Base-by-base conservation (phyloP, 2,888 invertebrate genomes). In the Eupeodes luniger region DNA sequence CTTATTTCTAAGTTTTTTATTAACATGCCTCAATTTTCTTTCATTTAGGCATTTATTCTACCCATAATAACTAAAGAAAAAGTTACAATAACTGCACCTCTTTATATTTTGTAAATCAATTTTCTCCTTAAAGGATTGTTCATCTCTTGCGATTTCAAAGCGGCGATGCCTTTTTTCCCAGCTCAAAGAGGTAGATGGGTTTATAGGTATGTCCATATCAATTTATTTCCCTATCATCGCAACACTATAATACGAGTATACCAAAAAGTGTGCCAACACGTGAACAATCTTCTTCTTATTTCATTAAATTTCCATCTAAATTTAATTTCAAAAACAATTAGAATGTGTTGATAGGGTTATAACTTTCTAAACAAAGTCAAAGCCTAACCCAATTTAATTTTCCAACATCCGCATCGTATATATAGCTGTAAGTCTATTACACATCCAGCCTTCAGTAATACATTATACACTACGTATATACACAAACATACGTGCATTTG, bases 301-400 rank as follows among this genome's bases (percentile, higher is more conserved):
- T 36, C 11, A 2, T 40, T 44, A 10, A 72, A 70, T 61, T 61
- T 74, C 49, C 49, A n/a, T 49, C 49, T 16, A 59, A 47, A 74
- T 74, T 61, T 59, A 55, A 70, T 70, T 70, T 40, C 36, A 40
- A 70, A 70, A 70, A 55, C 69, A 40, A 70, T 70, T 70, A 70
- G 55, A 70, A 51, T 70, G 55, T 70, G 47, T 47, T 72, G 47
- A 72, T 47, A 72, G 72, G 59, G 57, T 72, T 70, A 70, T 55
- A 70, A 69, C 19, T 16, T 44, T 10, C 59, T 27, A 34, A 57
- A 66, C 72, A 72, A 72, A 47, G 59, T 27, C 27, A 72, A 70
- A 40, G n/a, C 7, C 40, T 70, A 47, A 72, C 59, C 10, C 19
- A 27, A 59, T 59, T 59, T 34, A 72, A 59, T 72, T 72, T 57